Percentiles rank a stretch among this genome's conserved stretches.
phyloP scores from a whole-genome alignment of 53 echinoderm and acorn worm species.

The Antedon mediterranea region DNA sequence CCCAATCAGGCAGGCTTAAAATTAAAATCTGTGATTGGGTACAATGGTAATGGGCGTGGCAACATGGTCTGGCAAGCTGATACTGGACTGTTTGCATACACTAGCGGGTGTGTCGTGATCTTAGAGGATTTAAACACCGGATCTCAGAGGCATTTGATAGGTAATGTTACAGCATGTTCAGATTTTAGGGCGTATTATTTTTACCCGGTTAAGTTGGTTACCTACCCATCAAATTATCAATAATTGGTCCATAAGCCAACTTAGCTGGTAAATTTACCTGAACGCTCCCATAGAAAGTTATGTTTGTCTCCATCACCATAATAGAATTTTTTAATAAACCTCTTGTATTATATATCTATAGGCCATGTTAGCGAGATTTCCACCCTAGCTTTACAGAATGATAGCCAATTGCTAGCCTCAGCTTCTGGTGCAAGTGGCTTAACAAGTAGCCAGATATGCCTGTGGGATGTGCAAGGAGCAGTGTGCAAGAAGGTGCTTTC shows the following conservation, averaged over 20 bases:
- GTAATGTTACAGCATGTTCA: too few species aligned
- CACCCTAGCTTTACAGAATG: constrained; percentile 68
- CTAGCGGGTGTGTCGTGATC: constrained; percentile 65
- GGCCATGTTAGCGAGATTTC: constrained; percentile 94
- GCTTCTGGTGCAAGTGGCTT: constrained; percentile 85
- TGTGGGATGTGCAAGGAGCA: constrained; percentile 79
- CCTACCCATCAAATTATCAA: too few species aligned
- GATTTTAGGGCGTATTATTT: too few species aligned
- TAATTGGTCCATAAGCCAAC: too few species aligned
- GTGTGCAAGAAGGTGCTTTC: constrained; percentile 72
- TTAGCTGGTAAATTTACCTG: too few species aligned
- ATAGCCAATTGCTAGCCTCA: constrained; percentile 76
- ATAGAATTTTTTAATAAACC: too few species aligned
- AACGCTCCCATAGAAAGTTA: too few species aligned
- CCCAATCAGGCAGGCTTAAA: constrained; percentile 82
- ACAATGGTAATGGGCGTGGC: constrained; percentile 82
- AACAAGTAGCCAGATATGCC: constrained; percentile 76
- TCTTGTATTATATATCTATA: constrained; percentile 4
- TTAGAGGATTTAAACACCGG: constrained; percentile 74
- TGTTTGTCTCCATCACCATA: too few species aligned
- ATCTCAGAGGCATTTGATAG: constrained; percentile 70
- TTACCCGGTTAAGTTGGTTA: too few species aligned
- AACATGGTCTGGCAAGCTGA: constrained; percentile 96
- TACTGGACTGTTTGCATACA: constrained; percentile 91
- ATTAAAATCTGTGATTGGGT: constrained; percentile 71